Conservation (phyloP, 1,140 invertebrate genomes). For the Nasonia vitripennis region DNA sequence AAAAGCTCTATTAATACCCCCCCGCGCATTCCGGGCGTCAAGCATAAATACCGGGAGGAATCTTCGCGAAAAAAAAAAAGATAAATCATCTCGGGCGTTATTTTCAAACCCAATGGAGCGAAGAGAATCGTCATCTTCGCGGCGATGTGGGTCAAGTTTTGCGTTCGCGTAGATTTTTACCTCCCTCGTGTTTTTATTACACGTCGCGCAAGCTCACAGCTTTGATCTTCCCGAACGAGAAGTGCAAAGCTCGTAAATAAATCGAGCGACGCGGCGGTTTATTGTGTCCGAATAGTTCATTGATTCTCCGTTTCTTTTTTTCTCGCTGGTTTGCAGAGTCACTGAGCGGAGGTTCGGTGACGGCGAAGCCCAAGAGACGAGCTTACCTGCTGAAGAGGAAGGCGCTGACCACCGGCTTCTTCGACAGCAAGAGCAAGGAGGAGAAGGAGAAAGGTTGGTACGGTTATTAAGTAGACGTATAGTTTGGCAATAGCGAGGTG, state of each 20-base stretch:
- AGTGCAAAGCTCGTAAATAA: background rate
- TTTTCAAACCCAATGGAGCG: slow-evolving; percentile 30
- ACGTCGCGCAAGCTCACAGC: background rate
- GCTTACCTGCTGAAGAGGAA: slow-evolving; percentile 88
- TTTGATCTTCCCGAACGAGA: slow-evolving; percentile 6
- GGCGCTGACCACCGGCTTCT: slow-evolving; percentile 88
- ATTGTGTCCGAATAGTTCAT: background rate
- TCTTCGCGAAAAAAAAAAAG: background rate
- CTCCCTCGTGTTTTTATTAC: slow-evolving; percentile 20
- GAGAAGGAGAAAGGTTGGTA: slow-evolving; percentile 83
- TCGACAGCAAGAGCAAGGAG: slow-evolving; percentile 82
- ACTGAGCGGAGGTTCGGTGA: slow-evolving; percentile 65
- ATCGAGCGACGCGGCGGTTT: background rate
- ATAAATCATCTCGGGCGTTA: slow-evolving; percentile 22
- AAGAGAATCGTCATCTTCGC: background rate
- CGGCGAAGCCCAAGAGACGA: slow-evolving; percentile 83
- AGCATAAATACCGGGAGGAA: background rate
- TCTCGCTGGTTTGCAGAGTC: slow-evolving; percentile 69
- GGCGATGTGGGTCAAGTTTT: slow-evolving; percentile 45
- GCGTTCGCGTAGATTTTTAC: slow-evolving; percentile 6
- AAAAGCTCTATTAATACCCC: background rate
- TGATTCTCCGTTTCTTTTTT: background rate
- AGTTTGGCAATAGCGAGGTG: background rate
- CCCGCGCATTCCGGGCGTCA: background rate
- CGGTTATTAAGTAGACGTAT: background rate